Base-by-base conservation (phyloP, 2,797 vertebrate genomes). In the Iguana delicatissima region DNA sequence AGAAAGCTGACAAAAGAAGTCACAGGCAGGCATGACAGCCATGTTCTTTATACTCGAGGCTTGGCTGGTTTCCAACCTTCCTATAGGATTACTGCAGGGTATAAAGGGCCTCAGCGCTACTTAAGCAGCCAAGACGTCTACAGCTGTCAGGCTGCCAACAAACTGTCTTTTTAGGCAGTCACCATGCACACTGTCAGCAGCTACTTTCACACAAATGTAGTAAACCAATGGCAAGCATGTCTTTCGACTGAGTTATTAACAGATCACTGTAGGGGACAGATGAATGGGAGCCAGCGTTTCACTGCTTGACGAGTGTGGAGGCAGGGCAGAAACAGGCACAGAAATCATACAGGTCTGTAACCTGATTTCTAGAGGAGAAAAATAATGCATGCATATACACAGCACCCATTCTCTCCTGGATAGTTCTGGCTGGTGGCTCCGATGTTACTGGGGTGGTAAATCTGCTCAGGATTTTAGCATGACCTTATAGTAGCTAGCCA, bases 81-180 rank as follows among this genome's bases (percentile, higher is more conserved):
- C 93, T 90, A 62, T 73, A 91, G 89, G 80, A 94, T 95, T 89
- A 92, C 69, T 88, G 29, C 46, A 92, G 82, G 84, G 52, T 93
- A 93, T 55, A 6, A 42, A 87, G 72, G 80, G 82, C 73, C 89
- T 91, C 74, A 38, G 14, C 69, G 74, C 42, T 92, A 38, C 87
- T 95, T 95, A 95, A 93, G 94, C 83, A 93, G 57, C 88, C 74
- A 92, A 93, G 86, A n/a, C 93, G 91, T 93, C 93, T 95, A 91
- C 84, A 94, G 62, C 42, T 95, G 90, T 94, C 92, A 96, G 64
- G 52, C 35, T 90, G 92, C 92, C 93, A 94, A 92, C 87, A 84
- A 93, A 91, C 77, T 13, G 52, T 84, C 89, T 92, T 93, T 95
- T 95, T 89, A 90, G 90, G 91, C 89, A 93, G 91, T 86, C 94